A percentile compares a stretch with the other conserved stretches of the same genome.
phyloP scores from a whole-genome alignment of 2,113 vertebrate species.

The Sakesphorus luctuosus region DNA sequence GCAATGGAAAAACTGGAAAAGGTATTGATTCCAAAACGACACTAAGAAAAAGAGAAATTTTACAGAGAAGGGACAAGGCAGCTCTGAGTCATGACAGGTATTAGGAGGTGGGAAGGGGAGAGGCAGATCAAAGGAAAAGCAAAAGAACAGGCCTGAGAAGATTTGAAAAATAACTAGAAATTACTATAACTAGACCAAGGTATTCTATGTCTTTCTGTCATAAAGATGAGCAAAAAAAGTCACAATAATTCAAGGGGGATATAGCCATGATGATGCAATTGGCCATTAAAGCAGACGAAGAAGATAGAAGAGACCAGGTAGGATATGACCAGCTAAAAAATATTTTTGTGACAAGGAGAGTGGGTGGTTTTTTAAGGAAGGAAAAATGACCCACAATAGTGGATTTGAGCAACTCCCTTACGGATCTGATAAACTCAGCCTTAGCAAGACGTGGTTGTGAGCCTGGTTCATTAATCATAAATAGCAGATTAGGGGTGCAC shows the following conservation, averaged over 20 bases:
- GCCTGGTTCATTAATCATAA: slow-evolving; percentile 10
- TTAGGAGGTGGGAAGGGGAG: not conserved
- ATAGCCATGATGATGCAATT: not conserved
- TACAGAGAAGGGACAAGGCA: not conserved
- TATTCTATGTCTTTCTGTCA: not conserved
- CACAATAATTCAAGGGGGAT: not conserved
- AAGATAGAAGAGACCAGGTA: not conserved
- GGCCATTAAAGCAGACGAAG: not conserved
- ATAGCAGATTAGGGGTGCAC: not conserved
- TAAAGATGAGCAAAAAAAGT: not conserved
- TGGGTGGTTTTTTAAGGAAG: not conserved
- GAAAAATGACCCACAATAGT: not conserved
- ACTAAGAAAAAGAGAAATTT: not conserved
- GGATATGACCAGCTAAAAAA: not conserved
- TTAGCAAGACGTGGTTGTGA: not conserved
- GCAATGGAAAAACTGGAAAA: not conserved
- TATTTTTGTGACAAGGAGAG: not conserved
- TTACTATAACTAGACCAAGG: not conserved
- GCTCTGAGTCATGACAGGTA: not conserved
- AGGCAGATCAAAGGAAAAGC: not conserved
- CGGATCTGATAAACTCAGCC: slow-evolving; percentile 30
- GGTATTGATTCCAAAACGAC: not conserved
- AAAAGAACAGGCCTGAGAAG: not conserved
- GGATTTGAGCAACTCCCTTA: not conserved
- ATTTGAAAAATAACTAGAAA: not conserved